Percentiles rank a stretch among this genome's conserved stretches.
These are phyloP conservation scores for Xanthia icteritia DNA, from an alignment of 2,888 invertebrate species.

Conservation along the genomic window DNA sequence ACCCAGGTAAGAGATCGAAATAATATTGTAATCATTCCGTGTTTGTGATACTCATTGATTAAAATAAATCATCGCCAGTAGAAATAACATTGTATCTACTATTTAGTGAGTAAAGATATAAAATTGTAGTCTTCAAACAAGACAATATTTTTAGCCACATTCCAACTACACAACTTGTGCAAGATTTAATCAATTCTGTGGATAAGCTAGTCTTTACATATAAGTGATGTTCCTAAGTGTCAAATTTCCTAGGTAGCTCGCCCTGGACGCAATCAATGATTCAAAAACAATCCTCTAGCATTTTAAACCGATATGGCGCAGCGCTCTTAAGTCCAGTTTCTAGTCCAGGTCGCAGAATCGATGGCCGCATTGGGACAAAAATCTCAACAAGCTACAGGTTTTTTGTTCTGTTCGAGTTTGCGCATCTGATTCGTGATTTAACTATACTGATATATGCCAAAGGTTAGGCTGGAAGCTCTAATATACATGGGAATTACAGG, in stretches of 20 bases:
- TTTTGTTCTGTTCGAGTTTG: conserved; percentile 34
- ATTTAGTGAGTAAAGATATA: neutral
- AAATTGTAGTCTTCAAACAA: neutral
- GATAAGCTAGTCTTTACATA: neutral
- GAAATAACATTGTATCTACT: neutral
- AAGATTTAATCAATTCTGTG: neutral
- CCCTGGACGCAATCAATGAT: neutral
- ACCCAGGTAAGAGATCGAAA: conserved; percentile 25
- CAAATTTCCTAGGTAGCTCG: neutral
- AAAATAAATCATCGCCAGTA: neutral
- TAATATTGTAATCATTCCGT: neutral
- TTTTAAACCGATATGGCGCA: conserved; percentile 38
- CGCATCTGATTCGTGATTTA: conserved; percentile 34
- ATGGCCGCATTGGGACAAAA: conserved; percentile 60
- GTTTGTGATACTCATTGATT: neutral
- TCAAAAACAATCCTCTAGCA: neutral
- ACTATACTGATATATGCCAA: neutral
- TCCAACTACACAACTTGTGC: neutral
- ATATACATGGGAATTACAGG: neutral
- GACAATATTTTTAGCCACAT: neutral
- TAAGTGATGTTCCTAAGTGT: neutral
- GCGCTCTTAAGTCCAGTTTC: conserved; percentile 30
- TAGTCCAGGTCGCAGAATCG: conserved; percentile 52
- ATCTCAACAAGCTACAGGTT: conserved; percentile 51
- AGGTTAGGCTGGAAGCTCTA: neutral